Evolutionary conservation across 2,797 vertebrate genomes (phyloP).

Genomic region (Hemibagrus guttatus): DNA sequence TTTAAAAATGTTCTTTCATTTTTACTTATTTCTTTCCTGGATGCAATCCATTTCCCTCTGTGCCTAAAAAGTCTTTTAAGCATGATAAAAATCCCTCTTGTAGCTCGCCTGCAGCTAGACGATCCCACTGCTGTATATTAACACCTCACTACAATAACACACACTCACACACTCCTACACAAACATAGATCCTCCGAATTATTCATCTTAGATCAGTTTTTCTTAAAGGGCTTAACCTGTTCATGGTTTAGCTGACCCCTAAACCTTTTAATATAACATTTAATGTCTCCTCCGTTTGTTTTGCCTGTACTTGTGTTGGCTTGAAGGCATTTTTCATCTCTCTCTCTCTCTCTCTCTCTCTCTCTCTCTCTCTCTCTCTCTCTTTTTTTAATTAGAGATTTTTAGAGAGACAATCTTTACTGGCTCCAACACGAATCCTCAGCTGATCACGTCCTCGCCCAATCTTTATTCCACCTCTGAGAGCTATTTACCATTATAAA

Average conservation of each 20-base stretch:
- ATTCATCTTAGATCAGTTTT: not conserved
- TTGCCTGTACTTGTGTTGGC: not conserved
- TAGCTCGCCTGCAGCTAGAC: not conserved
- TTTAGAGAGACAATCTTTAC: not conserved
- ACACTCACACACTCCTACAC: not conserved
- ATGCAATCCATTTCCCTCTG: not conserved
- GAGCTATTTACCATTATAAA: slow-evolving; percentile 13
- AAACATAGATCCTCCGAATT: not conserved
- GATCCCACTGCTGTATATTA: not conserved
- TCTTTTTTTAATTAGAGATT: no score
- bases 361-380: no score
- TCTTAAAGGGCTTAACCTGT: not conserved
- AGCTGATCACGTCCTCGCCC: slow-evolving; percentile 35
- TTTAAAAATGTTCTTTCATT: not conserved
- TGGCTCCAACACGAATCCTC: slow-evolving; percentile 2
- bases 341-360: no score
- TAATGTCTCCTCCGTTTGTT: not conserved
- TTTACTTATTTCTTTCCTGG: not conserved
- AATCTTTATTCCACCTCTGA: slow-evolving; percentile 7
- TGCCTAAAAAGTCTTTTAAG: not conserved
- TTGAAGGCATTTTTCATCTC: not conserved
- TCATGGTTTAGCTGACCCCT: not conserved
- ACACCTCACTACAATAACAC: not conserved
- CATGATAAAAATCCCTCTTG: not conserved
- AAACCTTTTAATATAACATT: not conserved